A percentile compares a stretch with the other conserved stretches of the same genome.
These are phyloP conservation scores for Heliconius cydno DNA, from an alignment of 2,888 invertebrate genomes.

Conservation along the genomic window DNA sequence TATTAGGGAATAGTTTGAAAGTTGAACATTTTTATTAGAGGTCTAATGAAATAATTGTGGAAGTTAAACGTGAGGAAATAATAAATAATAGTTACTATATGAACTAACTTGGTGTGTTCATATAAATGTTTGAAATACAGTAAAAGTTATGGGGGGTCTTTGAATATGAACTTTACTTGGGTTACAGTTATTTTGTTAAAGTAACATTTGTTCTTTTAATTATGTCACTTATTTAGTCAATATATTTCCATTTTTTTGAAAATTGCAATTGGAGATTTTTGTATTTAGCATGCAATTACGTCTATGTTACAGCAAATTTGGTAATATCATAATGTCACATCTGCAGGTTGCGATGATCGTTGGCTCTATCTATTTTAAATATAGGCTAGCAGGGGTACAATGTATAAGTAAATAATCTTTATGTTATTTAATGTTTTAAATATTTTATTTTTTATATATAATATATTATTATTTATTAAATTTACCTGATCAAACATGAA, in stretches of 20 bases:
- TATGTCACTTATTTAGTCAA: not conserved
- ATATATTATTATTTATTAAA: too few species aligned
- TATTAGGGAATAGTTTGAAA: constrained; percentile 50
- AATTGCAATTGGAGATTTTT: too few species aligned
- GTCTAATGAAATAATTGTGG: constrained; percentile 51
- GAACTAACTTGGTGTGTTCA: not conserved
- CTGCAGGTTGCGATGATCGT: too few species aligned
- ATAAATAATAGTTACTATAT: constrained; percentile 15
- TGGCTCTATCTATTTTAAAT: too few species aligned
- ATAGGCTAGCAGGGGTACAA: not conserved
- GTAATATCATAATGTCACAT: too few species aligned
- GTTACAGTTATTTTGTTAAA: too few species aligned
- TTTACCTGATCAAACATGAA: constrained; percentile 47
- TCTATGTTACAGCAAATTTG: too few species aligned
- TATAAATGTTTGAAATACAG: not conserved
- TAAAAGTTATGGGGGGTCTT: constrained; percentile 19
- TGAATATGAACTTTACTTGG: not conserved
- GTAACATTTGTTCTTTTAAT: not conserved
- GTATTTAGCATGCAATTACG: too few species aligned
- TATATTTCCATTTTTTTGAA: too few species aligned
- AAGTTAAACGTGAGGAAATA: constrained; percentile 25
- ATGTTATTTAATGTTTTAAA: not conserved
- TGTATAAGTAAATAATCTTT: not conserved
- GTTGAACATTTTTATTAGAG: constrained; percentile 46
- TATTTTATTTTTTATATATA: too few species aligned